phyloP scores from a whole-genome alignment of 2,888 invertebrate species.

The Xylocampa areola region DNA sequence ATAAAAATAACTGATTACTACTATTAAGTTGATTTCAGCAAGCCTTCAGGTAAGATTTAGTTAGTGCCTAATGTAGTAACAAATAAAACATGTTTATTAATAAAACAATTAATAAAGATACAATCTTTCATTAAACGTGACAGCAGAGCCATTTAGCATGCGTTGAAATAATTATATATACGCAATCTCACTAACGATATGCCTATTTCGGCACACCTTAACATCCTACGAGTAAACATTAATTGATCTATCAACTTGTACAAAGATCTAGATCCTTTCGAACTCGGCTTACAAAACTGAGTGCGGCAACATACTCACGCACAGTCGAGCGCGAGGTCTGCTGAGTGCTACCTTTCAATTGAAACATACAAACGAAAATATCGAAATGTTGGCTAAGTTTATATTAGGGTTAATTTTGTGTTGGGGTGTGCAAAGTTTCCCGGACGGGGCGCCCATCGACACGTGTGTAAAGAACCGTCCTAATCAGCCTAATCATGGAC shows the following conservation, averaged over 20 bases:
- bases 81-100: constrained; percentile 20
- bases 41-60: constrained; percentile 11
- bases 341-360: constrained; percentile 62
- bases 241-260: constrained; percentile 79
- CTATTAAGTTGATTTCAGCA: constrained; percentile 7
- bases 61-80: constrained; percentile 14
- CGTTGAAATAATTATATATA: constrained; percentile 33
- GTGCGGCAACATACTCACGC: constrained; percentile 69
- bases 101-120: constrained; percentile 9
- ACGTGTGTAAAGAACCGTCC: constrained; percentile 93
- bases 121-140: constrained; percentile 6
- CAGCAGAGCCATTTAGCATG: constrained; percentile 2
- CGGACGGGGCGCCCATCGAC: constrained; percentile 95
- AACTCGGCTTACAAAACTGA: constrained; percentile 84
- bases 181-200: constrained; percentile 63
- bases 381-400: constrained; percentile 73
- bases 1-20: constrained; percentile 2
- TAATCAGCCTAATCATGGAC: constrained; percentile 94
- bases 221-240: constrained; percentile 64
- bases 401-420: constrained; percentile 73
- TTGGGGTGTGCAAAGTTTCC: constrained; percentile 89
- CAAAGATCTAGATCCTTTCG: constrained; percentile 84
- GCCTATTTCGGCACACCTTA: constrained; percentile 70
- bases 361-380: constrained; percentile 21
- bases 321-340: constrained; percentile 75